Evolutionary conservation across 2,797 vertebrate genomes (phyloP).

Genomic region (Notoglanidium macrostoma): DNA sequence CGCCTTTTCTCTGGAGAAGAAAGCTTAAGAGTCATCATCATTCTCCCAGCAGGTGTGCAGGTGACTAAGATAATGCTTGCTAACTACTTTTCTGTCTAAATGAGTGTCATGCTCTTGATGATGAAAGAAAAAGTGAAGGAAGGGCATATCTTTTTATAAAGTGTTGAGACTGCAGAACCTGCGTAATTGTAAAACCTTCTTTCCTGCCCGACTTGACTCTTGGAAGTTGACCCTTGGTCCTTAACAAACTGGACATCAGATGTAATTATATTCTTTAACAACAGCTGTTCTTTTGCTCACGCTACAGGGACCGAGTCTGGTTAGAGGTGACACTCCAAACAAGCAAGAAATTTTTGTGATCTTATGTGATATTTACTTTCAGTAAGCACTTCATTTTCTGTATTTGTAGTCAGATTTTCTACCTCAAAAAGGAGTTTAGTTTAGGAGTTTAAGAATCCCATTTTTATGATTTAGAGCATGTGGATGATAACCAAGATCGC

Average conservation of each 20-base stretch:
- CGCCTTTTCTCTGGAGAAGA: conserved; percentile 15
- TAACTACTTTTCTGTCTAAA: neutral
- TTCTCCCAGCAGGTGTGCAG: conserved; percentile 15
- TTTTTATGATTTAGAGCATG: neutral
- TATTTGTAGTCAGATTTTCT: neutral
- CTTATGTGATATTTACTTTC: neutral
- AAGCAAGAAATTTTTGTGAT: neutral
- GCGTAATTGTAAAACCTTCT: neutral
- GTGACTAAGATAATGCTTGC: conserved; percentile 6
- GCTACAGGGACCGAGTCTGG: neutral
- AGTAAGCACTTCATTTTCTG: neutral
- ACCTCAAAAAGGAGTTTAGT: neutral
- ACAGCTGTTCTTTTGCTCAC: neutral
- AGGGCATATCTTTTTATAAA: neutral
- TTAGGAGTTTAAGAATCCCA: neutral
- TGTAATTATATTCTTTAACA: neutral
- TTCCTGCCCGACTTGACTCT: neutral
- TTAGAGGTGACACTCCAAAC: neutral
- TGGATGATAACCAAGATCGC: neutral
- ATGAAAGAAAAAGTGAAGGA: conserved; percentile 12
- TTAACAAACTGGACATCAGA: neutral
- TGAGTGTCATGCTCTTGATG: conserved; percentile 11
- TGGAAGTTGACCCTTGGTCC: neutral
- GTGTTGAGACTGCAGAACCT: neutral
- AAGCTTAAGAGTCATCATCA: conserved; percentile 20